Evolutionary conservation across 2,113 vertebrate species (phyloP), one percentile per base, ranked within the genome.

Genomic region (Fregetta grallaria): DNA sequence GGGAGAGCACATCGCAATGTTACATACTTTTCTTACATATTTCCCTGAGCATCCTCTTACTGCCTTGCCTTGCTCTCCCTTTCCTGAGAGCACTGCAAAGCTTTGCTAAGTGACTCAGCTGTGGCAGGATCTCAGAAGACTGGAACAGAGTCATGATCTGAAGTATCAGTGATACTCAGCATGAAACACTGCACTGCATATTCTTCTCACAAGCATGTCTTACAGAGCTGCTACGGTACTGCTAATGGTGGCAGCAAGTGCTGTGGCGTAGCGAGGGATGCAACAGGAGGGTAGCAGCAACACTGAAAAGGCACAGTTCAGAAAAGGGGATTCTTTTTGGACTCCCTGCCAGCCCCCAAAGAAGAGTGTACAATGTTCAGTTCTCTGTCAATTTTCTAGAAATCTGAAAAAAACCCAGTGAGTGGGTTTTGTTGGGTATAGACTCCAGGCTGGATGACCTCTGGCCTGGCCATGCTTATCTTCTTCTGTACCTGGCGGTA

Each of bases 1-100:
- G 71, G 34, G n/a, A 81, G 29, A 73, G 12, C 0, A 0, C 30
- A 9, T 47, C 0, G 0, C 18, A 21, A 1, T 1, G 2, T 52
- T 59, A 18, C n/a, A 23, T 23, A 27, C 13, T 34, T 58, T 29
- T 40, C 40, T 56, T 65, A 13, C 9, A 1, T 65, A 36, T 84
- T 80, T 95, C 53, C 59, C 40, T 26, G 26, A 74, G 30, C 55
- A 32, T 53, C 23, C 22, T 73, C 13, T 36, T 15, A 4, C 26
- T 61, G 30, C 42, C 38, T 86, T 40, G 10, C 27, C 73, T 53
- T 75, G 27, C 59, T 56, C 15, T 65, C 19, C 38, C 45, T 61
- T 36, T 63, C 67, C 42, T 67, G 47, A 34, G 50, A 71, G 45
- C 8, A 6, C 45, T 38, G 22, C n/a, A 56, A 55, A 67, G 42